These are phyloP conservation scores for Globodera ellingtonae DNA, from an alignment of 1,140 invertebrate species.

Conservation along the genomic window DNA sequence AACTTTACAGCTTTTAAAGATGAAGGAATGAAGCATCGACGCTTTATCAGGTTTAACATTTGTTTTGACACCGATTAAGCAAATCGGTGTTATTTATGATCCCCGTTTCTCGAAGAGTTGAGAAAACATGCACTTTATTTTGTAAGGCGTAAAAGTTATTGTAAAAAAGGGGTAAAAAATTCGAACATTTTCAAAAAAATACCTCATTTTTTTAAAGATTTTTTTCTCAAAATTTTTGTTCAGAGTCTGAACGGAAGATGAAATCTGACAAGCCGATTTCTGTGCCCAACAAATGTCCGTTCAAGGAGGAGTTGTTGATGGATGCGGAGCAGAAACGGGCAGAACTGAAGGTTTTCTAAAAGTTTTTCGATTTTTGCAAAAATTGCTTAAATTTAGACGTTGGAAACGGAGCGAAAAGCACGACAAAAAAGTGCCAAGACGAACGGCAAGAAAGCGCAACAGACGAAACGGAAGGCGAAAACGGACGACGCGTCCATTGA, in stretches of 20 bases:
- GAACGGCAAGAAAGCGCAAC: not conserved
- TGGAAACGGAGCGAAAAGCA: slow-evolving; percentile 21
- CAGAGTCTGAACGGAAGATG: slow-evolving; percentile 20
- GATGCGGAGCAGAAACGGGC: slow-evolving; percentile 65
- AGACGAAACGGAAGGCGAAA: not conserved
- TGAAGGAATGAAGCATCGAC: too few species aligned
- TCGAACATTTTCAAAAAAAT: too few species aligned
- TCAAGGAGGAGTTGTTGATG: slow-evolving; percentile 66
- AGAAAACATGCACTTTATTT: too few species aligned
- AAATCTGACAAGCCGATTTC: slow-evolving; percentile 62
- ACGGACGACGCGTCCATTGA: not conserved
- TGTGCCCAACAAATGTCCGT: slow-evolving; percentile 67
- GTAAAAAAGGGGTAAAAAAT: too few species aligned
- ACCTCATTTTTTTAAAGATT: too few species aligned
- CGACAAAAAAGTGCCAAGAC: not conserved
- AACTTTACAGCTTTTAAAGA: too few species aligned
- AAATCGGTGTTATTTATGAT: too few species aligned
- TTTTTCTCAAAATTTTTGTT: not conserved
- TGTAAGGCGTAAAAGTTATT: too few species aligned
- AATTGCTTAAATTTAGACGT: slow-evolving; percentile 18
- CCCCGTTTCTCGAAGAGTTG: too few species aligned
- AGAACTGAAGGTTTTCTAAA: slow-evolving; percentile 30
- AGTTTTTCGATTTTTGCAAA: not conserved
- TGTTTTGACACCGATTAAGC: too few species aligned
- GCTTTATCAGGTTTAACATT: too few species aligned